Evolutionary conservation across 2,888 invertebrate species (phyloP).

Genomic region (Siphlonurus alternatus): DNA sequence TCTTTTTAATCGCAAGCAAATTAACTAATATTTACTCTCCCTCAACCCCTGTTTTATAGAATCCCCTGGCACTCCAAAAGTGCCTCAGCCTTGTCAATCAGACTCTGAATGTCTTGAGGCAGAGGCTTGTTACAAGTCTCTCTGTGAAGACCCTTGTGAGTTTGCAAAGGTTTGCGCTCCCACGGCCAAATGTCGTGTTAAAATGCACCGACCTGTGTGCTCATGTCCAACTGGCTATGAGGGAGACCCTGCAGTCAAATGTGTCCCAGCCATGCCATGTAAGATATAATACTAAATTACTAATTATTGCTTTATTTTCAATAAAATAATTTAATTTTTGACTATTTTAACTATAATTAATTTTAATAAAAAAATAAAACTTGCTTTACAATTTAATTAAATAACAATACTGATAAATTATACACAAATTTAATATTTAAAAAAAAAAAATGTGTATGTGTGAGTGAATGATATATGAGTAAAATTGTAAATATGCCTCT

Average conservation of each 20-base stretch:
- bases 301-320: background rate
- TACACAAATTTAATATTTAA: background rate
- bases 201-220: slow-evolving; percentile 23
- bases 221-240: slow-evolving; percentile 62
- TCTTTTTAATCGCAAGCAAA: too few relatives aligned
- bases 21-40: too few relatives aligned
- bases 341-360: background rate
- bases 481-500: too few relatives aligned
- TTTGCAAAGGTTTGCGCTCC: slow-evolving; percentile 23
- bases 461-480: background rate
- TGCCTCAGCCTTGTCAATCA: slow-evolving; percentile 21
- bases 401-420: background rate
- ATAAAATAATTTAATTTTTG: background rate
- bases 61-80: slow-evolving; percentile 16
- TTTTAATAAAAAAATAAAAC: background rate
- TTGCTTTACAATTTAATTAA: background rate
- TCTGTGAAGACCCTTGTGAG: slow-evolving; percentile 41
- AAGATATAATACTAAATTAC: slow-evolving; percentile 31
- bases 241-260: slow-evolving; percentile 66
- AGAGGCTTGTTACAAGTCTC: slow-evolving; percentile 23
- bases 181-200: slow-evolving; percentile 23
- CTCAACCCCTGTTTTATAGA: slow-evolving; percentile 10
- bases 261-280: slow-evolving; percentile 58
- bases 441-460: background rate
- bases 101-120: slow-evolving; percentile 24